Percentiles rank a stretch among this genome's conserved stretches.
These are phyloP conservation scores for Apamea monoglypha DNA, from an alignment of 2,888 invertebrate genomes.

Conservation along the genomic window DNA sequence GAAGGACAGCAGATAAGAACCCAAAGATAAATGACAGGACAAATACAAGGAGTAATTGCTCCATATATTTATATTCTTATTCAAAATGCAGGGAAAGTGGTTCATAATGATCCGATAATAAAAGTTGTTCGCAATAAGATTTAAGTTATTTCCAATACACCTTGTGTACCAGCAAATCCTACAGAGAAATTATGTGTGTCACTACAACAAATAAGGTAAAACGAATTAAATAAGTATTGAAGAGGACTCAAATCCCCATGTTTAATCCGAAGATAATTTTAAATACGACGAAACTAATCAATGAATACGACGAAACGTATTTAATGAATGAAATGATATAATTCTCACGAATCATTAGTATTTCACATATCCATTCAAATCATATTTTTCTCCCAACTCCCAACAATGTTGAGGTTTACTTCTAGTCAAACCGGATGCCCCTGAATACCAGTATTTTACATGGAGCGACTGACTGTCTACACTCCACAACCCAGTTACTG, in stretches of 20 bases:
- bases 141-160: background rate
- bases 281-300: too few relatives aligned
- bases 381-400: background rate
- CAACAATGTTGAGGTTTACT: background rate
- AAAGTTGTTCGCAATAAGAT: background rate
- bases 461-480: background rate
- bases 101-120: background rate
- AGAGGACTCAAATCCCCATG: background rate
- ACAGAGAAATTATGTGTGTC: background rate
- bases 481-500: background rate
- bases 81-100: background rate
- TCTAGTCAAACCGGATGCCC: too few relatives aligned
- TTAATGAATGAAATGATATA: too few relatives aligned
- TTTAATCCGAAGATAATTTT: constrained; percentile 27
- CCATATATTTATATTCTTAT: background rate
- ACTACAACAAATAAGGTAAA: constrained; percentile 27
- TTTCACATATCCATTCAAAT: background rate
- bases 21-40: background rate
- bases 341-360: background rate
- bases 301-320: too few relatives aligned
- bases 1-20: background rate
- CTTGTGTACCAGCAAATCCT: background rate
- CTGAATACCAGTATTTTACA: background rate
- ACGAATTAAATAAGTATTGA: constrained; percentile 13
- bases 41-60: background rate